Percentiles rank a stretch among this genome's conserved stretches.
phyloP scores from a whole-genome alignment of 2,113 vertebrate genomes.

The Arothron firmamentum region DNA sequence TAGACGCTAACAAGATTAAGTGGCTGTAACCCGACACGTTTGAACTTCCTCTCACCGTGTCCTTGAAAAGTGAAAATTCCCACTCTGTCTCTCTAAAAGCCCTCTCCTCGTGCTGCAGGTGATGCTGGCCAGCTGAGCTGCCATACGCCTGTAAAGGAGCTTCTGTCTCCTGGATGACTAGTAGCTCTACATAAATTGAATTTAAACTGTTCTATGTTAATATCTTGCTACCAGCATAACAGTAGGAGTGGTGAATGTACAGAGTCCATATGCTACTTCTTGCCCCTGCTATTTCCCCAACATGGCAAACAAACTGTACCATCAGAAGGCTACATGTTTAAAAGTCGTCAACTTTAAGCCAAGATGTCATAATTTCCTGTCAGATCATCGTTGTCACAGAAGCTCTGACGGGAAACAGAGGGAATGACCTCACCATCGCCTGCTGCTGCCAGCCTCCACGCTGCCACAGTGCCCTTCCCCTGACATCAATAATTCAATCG shows the following conservation, averaged over 20 bases:
- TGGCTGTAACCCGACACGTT: constrained; percentile 17
- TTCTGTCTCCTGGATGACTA: not conserved
- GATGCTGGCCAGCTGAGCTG: not conserved
- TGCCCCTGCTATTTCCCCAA: constrained; percentile 11
- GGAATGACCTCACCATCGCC: constrained; percentile 3
- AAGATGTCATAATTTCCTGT: too few species aligned
- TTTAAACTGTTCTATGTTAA: constrained; percentile 20
- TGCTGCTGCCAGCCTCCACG: constrained; percentile 4
- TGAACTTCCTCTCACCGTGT: constrained; percentile 13
- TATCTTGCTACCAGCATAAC: not conserved
- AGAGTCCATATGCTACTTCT: constrained; percentile 3
- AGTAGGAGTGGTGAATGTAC: constrained; percentile 8
- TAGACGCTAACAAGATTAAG: constrained; percentile 39
- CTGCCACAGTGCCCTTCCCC: constrained; percentile 37
- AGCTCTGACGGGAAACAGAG: not conserved
- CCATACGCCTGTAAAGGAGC: not conserved
- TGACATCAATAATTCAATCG: constrained; percentile 68
- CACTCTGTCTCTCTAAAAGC: constrained; percentile 8
- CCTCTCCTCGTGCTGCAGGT: not conserved
- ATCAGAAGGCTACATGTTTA: too few species aligned
- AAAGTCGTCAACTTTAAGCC: too few species aligned
- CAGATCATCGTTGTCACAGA: not conserved
- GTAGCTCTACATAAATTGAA: constrained; percentile 22
- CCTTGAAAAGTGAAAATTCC: not conserved
- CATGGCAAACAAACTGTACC: too few species aligned